Percentiles rank a stretch among this genome's conserved stretches.
These are phyloP conservation scores for Seira sanloemensis DNA, from an alignment of 2,888 invertebrate genomes.

Conservation along the genomic window DNA sequence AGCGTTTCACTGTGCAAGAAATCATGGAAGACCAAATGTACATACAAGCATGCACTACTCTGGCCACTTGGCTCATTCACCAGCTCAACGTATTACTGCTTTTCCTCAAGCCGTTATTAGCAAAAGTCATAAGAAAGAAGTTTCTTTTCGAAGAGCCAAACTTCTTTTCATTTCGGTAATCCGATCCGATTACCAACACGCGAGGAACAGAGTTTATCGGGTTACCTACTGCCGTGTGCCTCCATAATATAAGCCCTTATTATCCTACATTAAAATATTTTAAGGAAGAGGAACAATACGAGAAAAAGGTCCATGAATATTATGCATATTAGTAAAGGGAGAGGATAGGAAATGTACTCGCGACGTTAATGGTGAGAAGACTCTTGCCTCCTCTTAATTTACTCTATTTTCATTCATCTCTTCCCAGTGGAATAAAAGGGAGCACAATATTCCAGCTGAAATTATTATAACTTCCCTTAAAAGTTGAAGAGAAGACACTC, in stretches of 20 bases:
- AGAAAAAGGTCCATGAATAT: neutral
- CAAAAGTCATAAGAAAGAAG: neutral
- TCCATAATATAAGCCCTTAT: constrained; percentile 12
- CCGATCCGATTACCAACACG: constrained; percentile 61
- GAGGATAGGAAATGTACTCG: neutral
- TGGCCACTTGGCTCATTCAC: constrained; percentile 14
- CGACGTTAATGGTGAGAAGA: neutral
- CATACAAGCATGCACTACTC: constrained; percentile 19
- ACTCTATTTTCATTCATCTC: constrained; percentile 34
- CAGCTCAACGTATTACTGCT: neutral
- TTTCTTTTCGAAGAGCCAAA: constrained; percentile 55
- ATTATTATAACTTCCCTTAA: constrained; percentile 9
- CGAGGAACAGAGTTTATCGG: constrained; percentile 58
- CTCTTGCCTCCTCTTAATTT: constrained; percentile 37
- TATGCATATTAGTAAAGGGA: neutral
- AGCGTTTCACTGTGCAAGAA: constrained; percentile 22
- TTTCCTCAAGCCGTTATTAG: constrained; percentile 27
- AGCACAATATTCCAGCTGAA: constrained; percentile 38
- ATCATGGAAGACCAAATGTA: constrained; percentile 32
- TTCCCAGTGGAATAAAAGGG: constrained; percentile 32
- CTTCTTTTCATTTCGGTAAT: constrained; percentile 53
- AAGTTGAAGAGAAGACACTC: neutral
- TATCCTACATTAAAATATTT: constrained; percentile 13
- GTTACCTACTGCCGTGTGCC: constrained; percentile 37
- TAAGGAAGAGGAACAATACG: constrained; percentile 10